A percentile compares a stretch with the other conserved stretches of the same genome.
Evolutionary conservation across 1,140 invertebrate species (phyloP).

Genomic region (Oncopeltus fasciatus): DNA sequence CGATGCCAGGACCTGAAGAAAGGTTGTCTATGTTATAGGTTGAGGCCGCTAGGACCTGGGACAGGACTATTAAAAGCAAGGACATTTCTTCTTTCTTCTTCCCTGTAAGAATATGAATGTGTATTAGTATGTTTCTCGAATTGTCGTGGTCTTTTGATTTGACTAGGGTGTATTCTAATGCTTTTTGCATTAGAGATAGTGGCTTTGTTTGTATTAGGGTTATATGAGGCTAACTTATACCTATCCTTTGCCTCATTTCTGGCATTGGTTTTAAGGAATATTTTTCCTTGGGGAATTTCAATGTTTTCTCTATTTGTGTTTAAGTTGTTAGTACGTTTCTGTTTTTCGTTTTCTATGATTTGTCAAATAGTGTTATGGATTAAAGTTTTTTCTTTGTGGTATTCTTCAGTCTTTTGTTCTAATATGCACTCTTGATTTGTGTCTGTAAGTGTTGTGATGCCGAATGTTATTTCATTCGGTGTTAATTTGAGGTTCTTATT

Average conservation of each 20-base stretch:
- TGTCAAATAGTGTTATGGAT: not conserved
- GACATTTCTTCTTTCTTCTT: too few species aligned
- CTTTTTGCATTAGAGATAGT: too few species aligned
- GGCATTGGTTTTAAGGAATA: not conserved
- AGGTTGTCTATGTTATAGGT: too few species aligned
- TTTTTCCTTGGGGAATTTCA: not conserved
- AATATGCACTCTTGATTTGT: too few species aligned
- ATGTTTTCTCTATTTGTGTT: not conserved
- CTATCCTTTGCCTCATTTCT: not conserved
- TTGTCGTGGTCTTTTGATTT: too few species aligned
- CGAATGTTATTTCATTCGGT: slow-evolving; percentile 9
- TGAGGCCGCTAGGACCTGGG: too few species aligned
- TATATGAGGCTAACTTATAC: not conserved
- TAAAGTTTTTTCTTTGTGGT: not conserved
- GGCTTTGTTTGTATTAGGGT: not conserved
- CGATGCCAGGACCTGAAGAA: too few species aligned
- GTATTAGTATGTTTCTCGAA: too few species aligned
- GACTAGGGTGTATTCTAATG: not conserved
- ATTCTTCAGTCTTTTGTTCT: not conserved
- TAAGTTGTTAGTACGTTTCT: not conserved
- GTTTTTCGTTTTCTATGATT: slow-evolving; percentile 1
- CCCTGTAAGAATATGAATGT: too few species aligned
- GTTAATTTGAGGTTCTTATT: not conserved
- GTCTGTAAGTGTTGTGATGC: not conserved
- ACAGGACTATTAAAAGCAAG: too few species aligned